phyloP scores from a whole-genome alignment of 2,888 invertebrate species.

The Athalia cordata region DNA sequence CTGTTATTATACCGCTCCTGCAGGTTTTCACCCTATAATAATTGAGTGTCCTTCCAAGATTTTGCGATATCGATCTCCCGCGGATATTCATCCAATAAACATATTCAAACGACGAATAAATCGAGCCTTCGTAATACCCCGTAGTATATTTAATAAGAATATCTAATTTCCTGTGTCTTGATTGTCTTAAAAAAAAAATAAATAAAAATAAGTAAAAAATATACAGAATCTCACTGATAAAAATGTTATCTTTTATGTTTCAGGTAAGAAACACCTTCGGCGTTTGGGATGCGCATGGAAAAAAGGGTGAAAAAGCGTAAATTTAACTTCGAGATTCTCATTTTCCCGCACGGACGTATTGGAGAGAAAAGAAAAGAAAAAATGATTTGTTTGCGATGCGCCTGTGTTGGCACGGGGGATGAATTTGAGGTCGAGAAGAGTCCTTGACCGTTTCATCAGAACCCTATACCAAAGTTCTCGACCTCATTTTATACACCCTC shows the following conservation, averaged over 20 bases:
- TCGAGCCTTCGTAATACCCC: background rate
- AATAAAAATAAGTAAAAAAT: too few relatives aligned
- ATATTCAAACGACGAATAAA: conserved; percentile 7
- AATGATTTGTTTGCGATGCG: conserved; percentile 35
- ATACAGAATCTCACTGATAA: too few relatives aligned
- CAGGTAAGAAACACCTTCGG: too few relatives aligned
- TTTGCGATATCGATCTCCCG: background rate
- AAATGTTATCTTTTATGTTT: too few relatives aligned
- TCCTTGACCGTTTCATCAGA: conserved; percentile 42
- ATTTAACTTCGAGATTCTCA: too few relatives aligned
- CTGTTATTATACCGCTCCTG: background rate
- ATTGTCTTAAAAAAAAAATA: too few relatives aligned
- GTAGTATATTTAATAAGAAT: too few relatives aligned
- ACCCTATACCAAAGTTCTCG: conserved; percentile 28
- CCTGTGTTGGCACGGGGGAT: conserved; percentile 7
- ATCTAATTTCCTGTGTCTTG: too few relatives aligned
- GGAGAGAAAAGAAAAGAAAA: background rate
- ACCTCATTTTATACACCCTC: conserved; percentile 18
- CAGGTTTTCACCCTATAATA: conserved; percentile 39
- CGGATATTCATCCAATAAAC: conserved; percentile 16
- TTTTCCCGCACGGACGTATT: too few relatives aligned
- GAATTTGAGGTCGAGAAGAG: conserved; percentile 35
- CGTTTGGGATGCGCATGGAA: too few relatives aligned
- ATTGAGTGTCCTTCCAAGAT: conserved; percentile 22
- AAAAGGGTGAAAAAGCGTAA: too few relatives aligned